Evolutionary conservation across 2,888 invertebrate species (phyloP).

Genomic region (Drosophila leonis): DNA sequence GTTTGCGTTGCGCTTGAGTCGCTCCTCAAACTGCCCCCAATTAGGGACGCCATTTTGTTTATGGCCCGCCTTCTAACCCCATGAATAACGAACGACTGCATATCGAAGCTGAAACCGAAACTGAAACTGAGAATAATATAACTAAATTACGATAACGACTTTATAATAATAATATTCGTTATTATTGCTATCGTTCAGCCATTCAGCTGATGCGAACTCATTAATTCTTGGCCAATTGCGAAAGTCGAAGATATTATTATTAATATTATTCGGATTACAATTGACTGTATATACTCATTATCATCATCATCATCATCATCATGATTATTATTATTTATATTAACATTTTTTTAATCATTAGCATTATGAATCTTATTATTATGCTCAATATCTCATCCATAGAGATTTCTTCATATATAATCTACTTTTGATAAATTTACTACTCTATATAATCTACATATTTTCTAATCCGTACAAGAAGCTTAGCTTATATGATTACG

Average conservation of each 20-base stretch:
- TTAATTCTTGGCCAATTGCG: conserved; percentile 1
- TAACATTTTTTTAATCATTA: not conserved
- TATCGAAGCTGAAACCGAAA: conserved; percentile 41
- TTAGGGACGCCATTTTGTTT: conserved; percentile 77
- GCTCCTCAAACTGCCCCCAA: conserved; percentile 65
- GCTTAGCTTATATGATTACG: conserved; percentile 2
- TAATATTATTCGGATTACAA: not conserved
- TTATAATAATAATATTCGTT: conserved; percentile 37
- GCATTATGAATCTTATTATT: not conserved
- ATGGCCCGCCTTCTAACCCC: conserved; percentile 49
- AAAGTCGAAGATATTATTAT: not conserved
- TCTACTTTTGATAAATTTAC: not conserved
- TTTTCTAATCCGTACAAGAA: not conserved
- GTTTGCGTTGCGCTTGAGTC: conserved; percentile 67
- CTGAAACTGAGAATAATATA: conserved; percentile 29
- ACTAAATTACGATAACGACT: conserved; percentile 32
- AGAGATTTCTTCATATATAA: no score
- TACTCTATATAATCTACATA: not conserved
- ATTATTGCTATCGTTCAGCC: not conserved
- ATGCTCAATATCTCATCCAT: no score
- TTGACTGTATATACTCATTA: not conserved
- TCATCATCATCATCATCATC: not conserved
- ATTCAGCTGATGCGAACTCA: conserved; percentile 3
- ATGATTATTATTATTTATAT: not conserved
- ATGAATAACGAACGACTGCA: conserved; percentile 51